These are phyloP conservation scores for Nestor notabilis DNA, from an alignment of 2,113 vertebrate genomes.

Conservation along the genomic window DNA sequence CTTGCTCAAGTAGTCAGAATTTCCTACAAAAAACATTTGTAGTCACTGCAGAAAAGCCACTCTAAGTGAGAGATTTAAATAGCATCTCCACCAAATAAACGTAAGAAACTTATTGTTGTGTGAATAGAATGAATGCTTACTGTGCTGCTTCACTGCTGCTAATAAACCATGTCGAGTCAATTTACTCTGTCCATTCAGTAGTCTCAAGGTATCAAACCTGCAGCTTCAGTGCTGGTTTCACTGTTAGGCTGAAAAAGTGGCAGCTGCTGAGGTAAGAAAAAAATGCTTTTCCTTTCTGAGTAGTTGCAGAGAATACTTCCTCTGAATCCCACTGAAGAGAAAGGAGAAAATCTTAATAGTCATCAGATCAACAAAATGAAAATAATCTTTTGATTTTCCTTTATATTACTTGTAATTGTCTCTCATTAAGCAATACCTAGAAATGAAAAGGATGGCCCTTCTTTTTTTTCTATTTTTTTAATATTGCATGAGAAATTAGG, in stretches of 20 bases:
- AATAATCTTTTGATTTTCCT: neutral
- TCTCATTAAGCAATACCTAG: neutral
- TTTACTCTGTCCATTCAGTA: slow-evolving; percentile 11
- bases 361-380: neutral
- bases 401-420: neutral
- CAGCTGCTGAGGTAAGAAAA: neutral
- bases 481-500: neutral
- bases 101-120: neutral
- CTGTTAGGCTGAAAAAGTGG: neutral
- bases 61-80: slow-evolving; percentile 23
- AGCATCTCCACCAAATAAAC: neutral
- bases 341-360: neutral
- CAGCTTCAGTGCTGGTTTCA: neutral
- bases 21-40: neutral
- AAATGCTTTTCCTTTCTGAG: neutral
- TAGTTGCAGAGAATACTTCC: neutral
- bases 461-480: neutral
- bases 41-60: neutral
- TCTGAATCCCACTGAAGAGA: neutral
- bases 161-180: neutral
- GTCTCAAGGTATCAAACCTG: neutral
- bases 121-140: neutral
- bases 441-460: neutral
- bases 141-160: slow-evolving; percentile 1
- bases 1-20: slow-evolving; percentile 12